Evolutionary conservation across 2,888 invertebrate species (phyloP).

Genomic region (Piscicola geometra): DNA sequence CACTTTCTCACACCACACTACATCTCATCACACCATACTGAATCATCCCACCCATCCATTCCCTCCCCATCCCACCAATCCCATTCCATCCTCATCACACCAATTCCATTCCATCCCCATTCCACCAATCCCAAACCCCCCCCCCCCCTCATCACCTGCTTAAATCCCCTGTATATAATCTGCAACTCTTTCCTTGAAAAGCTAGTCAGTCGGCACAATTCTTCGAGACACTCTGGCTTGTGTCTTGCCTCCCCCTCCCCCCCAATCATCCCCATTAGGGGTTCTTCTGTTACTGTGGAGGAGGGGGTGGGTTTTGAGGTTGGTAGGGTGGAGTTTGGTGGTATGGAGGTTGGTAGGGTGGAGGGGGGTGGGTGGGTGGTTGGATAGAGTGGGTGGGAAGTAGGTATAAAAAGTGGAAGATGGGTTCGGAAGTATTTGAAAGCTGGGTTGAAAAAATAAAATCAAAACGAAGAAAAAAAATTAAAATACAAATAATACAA

Average conservation of each 20-base stretch:
- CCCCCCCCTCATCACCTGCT: constrained; percentile 74
- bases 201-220: constrained; percentile 79
- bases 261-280: background rate
- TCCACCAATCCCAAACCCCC: background rate
- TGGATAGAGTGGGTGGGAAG: no score
- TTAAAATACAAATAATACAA: no score
- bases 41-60: background rate
- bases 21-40: background rate
- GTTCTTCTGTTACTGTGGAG: background rate
- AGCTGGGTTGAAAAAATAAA: no score
- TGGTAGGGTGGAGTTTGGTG: no score
- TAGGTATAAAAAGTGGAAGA: no score
- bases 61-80: background rate
- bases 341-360: no score
- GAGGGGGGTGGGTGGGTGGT: no score
- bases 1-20: no score
- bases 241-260: constrained; percentile 52
- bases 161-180: constrained; percentile 90
- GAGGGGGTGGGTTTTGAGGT: no score
- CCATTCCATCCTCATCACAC: background rate
- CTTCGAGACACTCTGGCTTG: constrained; percentile 87
- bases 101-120: background rate
- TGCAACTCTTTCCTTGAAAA: constrained; percentile 81
- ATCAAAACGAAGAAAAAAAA: no score
- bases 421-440: no score